Percentiles rank a stretch among this genome's conserved stretches.
Evolutionary conservation across 2,797 vertebrate genomes (phyloP).

Genomic region (Melopsittacus undulatus): DNA sequence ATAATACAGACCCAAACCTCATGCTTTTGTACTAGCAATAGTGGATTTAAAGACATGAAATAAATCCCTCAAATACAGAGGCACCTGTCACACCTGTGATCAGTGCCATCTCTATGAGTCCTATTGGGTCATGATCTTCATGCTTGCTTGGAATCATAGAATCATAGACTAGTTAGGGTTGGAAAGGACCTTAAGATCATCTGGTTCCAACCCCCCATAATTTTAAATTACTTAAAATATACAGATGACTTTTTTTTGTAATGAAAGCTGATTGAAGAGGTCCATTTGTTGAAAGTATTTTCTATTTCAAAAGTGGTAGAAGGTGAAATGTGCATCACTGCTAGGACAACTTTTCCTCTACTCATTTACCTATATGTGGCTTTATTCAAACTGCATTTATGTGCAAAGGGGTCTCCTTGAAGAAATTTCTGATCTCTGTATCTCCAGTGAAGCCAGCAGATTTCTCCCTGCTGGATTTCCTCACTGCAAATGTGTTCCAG

Average conservation of each 20-base stretch:
- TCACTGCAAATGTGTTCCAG: background rate
- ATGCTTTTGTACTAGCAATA: background rate
- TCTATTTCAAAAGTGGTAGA: background rate
- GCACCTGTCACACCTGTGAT: background rate
- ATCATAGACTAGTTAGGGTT: no score
- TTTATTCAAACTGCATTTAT: background rate
- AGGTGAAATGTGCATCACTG: background rate
- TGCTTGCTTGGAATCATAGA: background rate
- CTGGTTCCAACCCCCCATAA: no score
- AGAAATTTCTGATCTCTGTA: background rate
- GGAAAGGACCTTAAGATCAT: no score
- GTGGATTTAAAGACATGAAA: background rate
- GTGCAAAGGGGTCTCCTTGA: background rate
- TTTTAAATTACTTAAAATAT: background rate
- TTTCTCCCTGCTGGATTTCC: background rate
- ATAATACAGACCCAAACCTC: background rate
- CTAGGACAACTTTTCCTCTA: background rate
- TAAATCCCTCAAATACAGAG: background rate
- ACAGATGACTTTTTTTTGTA: rapidly evolving
- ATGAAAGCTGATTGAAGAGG: rapidly evolving
- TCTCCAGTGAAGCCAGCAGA: background rate
- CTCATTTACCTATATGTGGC: background rate
- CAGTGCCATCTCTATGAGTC: background rate
- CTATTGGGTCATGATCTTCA: background rate
- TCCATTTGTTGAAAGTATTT: background rate